Base-by-base conservation (phyloP, 2,888 invertebrate species). In the Abrostola tripartita region DNA sequence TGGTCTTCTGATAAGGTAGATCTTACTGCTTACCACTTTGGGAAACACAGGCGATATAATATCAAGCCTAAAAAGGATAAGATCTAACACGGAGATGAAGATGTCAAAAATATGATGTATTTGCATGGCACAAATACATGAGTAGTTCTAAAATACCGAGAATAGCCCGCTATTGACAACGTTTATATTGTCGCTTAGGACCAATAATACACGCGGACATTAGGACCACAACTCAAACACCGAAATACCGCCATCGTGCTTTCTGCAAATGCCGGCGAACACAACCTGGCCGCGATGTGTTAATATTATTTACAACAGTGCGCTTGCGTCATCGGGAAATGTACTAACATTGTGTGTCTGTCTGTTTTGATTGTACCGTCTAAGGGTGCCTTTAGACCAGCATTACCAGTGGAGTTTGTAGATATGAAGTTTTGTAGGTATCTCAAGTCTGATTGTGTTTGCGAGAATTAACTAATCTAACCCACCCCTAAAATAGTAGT, bases 281-380 rank as follows among this genome's bases (percentile, higher is more conserved):
- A 69, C 70, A 68, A 64, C 78, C 84, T 87, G 86, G 90, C 91
- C 90, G 88, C 90, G 90, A 93, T 93, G 93, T 93, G 92, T 93
- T 93, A 92, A 93, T 93, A 93, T 92, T 92, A 93, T 92, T 93
- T 92, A 92, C 92, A 83, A 84, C 85, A 76, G 76, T 78, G 84
- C 83, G 85, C 86, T 91, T 90, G 90, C 88, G 87, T 86, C 86
- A 91, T 85, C n/a, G 62, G 71, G 74, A 73, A 74, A 73, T 62
- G 62, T 73, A 63, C 60, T 67, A 50, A 63, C 68, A 61, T 41
- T 41, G 35, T 51, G 67, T 57, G 60, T 56, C 49, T 61, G 61
- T 60, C 49, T 8, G n/a, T 40, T 47, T 52, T 51, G 50, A 51
- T 44, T 50, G 38, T 54, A 24, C 49, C 44, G 62, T 50, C 41